Evolutionary conservation across 2,888 invertebrate species (phyloP), one percentile per base, ranked within the genome.

Genomic region (Cerastoderma edule): DNA sequence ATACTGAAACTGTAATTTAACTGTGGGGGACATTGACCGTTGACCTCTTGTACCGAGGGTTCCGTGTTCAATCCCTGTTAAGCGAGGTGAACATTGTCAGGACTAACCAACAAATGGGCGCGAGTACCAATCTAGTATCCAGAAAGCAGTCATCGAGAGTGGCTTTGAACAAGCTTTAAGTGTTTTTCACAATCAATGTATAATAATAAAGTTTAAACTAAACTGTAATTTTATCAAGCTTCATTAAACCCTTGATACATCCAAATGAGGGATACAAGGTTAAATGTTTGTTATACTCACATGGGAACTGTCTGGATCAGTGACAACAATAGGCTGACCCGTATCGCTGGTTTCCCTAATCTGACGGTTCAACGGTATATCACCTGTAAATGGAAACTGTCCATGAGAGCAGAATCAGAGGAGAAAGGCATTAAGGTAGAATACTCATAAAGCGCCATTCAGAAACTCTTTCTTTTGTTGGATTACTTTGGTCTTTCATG

Each of bases 311-410:
- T 88, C 94, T 0, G 96, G 95, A 16, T 95, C 91, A 0, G 95
- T 94, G 64, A 96, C 93, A 68, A 96, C 95, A 2, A 96, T 94
- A 0, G 97, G 97, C 80, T 95, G 94, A 1, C 97, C 97, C 66
- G 93, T 94, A 91, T 97, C 97, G 73, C 95, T 95, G 71, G 95
- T 94, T 83, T 95, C 94, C 0, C 95, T 94, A 90, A 97, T 95
- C 66, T 94, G 93, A n/a, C 95, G 93, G 83, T 96, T 94, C 5
- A 97, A 94, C 73, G 96, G 96, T 78, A 97, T 94, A 89, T 95
- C 95, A 71, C 95, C 95, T 67, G 72, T n/a, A 75, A 6, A 32
- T 22, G n/a, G 24, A 53, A 53, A n/a, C n/a, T n/a, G n/a, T n/a
- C n/a, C n/a, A n/a, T n/a, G n/a, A n/a, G n/a, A n/a, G n/a, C n/a